These are phyloP conservation scores for Drosophila funebris DNA, from an alignment of 1,140 invertebrate genomes.

Conservation along the genomic window DNA sequence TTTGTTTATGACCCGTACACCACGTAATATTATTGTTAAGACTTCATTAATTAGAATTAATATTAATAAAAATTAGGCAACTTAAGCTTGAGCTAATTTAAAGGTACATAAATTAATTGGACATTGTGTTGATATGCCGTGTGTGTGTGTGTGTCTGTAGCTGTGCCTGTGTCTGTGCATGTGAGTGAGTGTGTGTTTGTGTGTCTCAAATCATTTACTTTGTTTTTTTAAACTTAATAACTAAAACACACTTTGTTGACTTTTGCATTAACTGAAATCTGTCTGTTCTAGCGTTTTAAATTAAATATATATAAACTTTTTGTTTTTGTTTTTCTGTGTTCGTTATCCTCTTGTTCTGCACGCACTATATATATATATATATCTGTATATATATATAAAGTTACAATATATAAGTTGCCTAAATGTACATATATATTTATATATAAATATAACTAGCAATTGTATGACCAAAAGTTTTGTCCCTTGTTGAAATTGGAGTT, in stretches of 20 bases:
- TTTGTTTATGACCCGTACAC: constrained; percentile 68
- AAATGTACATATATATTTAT: constrained; percentile 42
- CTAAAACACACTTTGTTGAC: constrained; percentile 34
- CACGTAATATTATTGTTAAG: constrained; percentile 60
- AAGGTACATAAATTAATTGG: constrained; percentile 74
- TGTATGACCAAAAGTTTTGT: constrained; percentile 71
- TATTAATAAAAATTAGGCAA: constrained; percentile 46
- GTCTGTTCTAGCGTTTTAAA: constrained; percentile 24
- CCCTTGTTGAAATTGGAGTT: constrained; percentile 79
- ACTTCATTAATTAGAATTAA: constrained; percentile 59
- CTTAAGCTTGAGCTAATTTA: constrained; percentile 45
- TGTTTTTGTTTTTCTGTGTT: neutral
- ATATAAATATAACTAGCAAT: constrained; percentile 61
- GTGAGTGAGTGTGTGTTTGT: constrained; percentile 23
- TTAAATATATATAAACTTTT: neutral
- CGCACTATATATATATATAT: too few species aligned
- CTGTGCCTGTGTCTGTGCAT: constrained; percentile 36
- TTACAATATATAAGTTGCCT: constrained; percentile 39
- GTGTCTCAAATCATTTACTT: constrained; percentile 45
- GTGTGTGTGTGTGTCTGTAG: constrained; percentile 37
- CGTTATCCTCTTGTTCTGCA: neutral
- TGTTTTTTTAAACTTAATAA: constrained; percentile 14
- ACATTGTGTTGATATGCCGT: constrained; percentile 76
- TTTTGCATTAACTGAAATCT: constrained; percentile 46
- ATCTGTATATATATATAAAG: constrained; percentile 46